Conservation (phyloP, 1,140 invertebrate species). For the Steinernema khuongi region DNA sequence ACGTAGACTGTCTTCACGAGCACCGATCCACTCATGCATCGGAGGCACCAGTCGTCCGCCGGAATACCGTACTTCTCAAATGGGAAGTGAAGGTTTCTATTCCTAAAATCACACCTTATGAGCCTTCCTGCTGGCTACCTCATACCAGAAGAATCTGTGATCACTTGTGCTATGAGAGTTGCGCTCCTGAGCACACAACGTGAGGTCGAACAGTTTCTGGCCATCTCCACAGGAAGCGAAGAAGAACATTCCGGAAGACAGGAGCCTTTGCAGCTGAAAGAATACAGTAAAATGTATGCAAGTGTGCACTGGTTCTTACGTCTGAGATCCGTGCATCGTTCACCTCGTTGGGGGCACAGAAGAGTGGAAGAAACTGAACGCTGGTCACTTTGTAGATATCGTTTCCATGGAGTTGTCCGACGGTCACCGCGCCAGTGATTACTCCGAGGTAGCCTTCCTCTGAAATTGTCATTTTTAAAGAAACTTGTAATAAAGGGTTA, state of each 20-base stretch:
- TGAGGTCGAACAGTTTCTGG: conserved; percentile 49
- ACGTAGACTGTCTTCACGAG: conserved; percentile 56
- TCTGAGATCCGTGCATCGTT: conserved; percentile 49
- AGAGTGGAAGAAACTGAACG: conserved; percentile 49
- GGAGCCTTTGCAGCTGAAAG: conserved; percentile 53
- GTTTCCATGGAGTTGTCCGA: conserved; percentile 50
- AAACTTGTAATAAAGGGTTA: no score
- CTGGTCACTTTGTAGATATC: conserved; percentile 55
- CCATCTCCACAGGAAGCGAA: conserved; percentile 44
- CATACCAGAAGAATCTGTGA: conserved; percentile 47
- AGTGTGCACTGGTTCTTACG: conserved; percentile 35
- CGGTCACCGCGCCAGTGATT: conserved; percentile 54
- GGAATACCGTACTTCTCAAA: conserved; percentile 50
- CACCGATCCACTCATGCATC: conserved; percentile 57
- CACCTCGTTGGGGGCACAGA: conserved; percentile 30
- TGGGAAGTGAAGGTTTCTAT: conserved; percentile 51
- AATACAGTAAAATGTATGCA: conserved; percentile 16
- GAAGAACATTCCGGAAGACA: conserved; percentile 58
- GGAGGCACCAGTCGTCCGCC: conserved; percentile 45
- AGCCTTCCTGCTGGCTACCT: background rate
- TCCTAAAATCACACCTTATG: conserved; percentile 42
- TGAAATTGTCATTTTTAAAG: no score
- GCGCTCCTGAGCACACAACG: conserved; percentile 46
- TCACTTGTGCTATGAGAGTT: conserved; percentile 21
- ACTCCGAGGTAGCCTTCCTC: conserved; percentile 49